phyloP scores from a whole-genome alignment of 2,113 vertebrate genomes.

The Brachirus orientalis region DNA sequence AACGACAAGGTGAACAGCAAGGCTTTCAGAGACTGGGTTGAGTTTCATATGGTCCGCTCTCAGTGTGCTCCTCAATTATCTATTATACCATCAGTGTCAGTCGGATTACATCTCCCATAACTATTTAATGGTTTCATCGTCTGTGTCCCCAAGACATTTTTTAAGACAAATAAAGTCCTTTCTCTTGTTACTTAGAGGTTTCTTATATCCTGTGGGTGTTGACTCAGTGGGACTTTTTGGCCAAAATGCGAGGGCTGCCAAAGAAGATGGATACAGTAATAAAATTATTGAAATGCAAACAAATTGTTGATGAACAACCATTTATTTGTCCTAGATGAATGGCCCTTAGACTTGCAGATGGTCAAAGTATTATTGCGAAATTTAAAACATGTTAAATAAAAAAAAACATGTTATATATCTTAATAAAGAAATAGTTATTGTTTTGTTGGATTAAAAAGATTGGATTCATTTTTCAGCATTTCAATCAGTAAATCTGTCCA shows the following conservation, averaged over 20 bases:
- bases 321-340: conserved; percentile 25
- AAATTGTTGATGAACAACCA: conserved; percentile 45
- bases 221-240: conserved; percentile 28
- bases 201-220: conserved; percentile 43
- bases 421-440: neutral
- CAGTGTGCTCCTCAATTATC: conserved; percentile 50
- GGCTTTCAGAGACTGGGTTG: conserved; percentile 55
- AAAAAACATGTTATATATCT: no score
- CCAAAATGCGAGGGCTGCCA: conserved; percentile 32
- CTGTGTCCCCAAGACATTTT: conserved; percentile 63
- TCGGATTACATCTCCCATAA: conserved; percentile 55
- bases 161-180: conserved; percentile 71
- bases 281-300: conserved; percentile 34
- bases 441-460: conserved; percentile 7
- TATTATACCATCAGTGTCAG: conserved; percentile 65
- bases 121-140: conserved; percentile 72
- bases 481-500: conserved; percentile 18
- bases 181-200: conserved; percentile 58
- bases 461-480: neutral
- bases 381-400: neutral
- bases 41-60: conserved; percentile 50
- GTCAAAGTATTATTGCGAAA: conserved; percentile 26
- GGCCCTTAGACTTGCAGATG: conserved; percentile 22
- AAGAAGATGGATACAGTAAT: conserved; percentile 50
- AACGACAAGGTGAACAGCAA: conserved; percentile 36